Evolutionary conservation across 2,797 vertebrate species (phyloP), one percentile per base, ranked within the genome.

Genomic region (Linurgus olivaceus): DNA sequence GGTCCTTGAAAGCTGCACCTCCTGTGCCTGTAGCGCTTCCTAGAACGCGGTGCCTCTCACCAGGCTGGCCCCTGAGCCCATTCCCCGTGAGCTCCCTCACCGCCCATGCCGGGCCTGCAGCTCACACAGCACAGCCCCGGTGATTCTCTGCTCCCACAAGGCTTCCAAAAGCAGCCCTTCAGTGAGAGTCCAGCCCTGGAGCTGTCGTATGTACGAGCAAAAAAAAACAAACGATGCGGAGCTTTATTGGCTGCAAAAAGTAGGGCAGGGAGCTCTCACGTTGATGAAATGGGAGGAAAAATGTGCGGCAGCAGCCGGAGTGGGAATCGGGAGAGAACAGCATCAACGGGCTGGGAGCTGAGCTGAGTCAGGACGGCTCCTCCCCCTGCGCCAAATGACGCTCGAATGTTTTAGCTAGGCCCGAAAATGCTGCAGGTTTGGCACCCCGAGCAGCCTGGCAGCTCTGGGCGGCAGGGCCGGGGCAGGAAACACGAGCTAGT

Each of bases 331-430:
- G 51, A 89, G 82, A 73, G 79, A 71, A 63, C 67, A 81, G 48
- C 67, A 3, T 52, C 84, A 38, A 3, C 9, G 3, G 58, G 25
- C 72, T 42, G 75, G 82, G 85, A 95, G 73, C 91, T 54, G 77
- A 62, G 74, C n/a, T 52, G 83, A 92, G 65, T 47, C 92, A 75
- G 74, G 71, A 31, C 18, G 0, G 86, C 96, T 97, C 95, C 93
- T 91, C 88, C 94, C 88, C 89, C 68, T 96, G 86, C 93, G 89
- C 72, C 84, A 92, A 95, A 82, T 86, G 91, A 87, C 68, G 61
- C 84, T 76, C 31, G 42, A 48, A 37, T 35, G 40, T 72, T 88
- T 78, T 85, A 86, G 44, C 23, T 78, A 31, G 86, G 77, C 70
- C 83, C 37, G 38, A 31, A 57, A 87, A 66, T 13, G 54, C 45